Evolutionary conservation across 2,797 vertebrate species (phyloP).

Genomic region (Lophotriccus pileatus): DNA sequence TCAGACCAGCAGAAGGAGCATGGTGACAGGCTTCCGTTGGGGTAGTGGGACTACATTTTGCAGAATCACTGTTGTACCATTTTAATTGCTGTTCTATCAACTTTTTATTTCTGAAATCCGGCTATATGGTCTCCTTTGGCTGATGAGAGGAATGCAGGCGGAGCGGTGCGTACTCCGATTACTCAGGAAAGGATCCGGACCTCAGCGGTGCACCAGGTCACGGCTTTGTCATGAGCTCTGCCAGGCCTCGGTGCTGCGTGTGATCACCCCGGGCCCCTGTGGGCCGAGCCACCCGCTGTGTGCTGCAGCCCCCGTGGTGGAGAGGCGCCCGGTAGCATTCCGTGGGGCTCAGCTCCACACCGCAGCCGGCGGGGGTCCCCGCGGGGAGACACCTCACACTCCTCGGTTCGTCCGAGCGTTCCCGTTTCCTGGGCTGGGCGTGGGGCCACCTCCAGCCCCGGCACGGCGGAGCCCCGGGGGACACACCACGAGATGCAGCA

Average conservation of each 20-base stretch:
- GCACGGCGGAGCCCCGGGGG: neutral
- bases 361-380: neutral
- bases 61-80: neutral
- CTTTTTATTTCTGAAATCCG: neutral
- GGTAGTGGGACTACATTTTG: neutral
- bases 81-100: neutral
- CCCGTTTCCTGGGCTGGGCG: rapidly evolving
- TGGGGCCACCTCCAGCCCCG: rapidly evolving
- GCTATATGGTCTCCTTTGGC: neutral
- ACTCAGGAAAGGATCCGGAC: too few relatives aligned
- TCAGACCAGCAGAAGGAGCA: rapidly evolving
- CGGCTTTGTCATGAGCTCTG: neutral
- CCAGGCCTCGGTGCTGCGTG: neutral
- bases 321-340: neutral
- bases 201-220: neutral
- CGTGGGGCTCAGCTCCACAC: too few relatives aligned
- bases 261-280: too few relatives aligned
- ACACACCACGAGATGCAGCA: rapidly evolving
- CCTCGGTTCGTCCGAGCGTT: rapidly evolving
- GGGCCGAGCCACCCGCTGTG: neutral
- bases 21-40: neutral
- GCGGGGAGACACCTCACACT: too few relatives aligned
- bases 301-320: neutral
- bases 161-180: rapidly evolving
- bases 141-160: neutral